Conservation (phyloP, 2,888 invertebrate species). For the Invenusta paracnida region DNA sequence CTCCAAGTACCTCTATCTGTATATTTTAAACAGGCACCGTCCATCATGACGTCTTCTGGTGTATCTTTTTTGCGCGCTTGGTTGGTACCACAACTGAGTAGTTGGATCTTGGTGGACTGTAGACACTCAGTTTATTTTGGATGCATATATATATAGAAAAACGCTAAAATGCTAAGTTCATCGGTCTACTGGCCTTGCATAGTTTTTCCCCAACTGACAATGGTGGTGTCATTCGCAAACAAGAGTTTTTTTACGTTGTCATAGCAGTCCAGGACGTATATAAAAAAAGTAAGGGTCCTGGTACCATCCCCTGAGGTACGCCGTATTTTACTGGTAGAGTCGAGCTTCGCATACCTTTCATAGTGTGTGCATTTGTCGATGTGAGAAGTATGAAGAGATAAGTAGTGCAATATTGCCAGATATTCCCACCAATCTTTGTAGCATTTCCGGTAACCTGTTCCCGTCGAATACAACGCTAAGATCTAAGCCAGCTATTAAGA, state of each 20-base stretch:
- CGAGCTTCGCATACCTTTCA: background rate
- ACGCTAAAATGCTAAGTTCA: background rate
- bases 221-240: no score
- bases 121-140: background rate
- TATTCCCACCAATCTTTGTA: background rate
- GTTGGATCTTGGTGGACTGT: background rate
- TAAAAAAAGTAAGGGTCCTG: background rate
- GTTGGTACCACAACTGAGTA: background rate
- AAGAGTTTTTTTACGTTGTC: no score
- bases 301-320: no score
- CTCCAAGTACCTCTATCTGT: background rate
- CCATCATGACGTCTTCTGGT: background rate
- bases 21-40: background rate
- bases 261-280: no score
- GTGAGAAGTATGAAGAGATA: background rate
- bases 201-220: no score
- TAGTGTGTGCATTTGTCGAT: background rate
- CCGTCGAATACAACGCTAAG: background rate
- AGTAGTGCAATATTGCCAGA: background rate
- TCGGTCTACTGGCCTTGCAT: background rate
- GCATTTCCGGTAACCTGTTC: background rate
- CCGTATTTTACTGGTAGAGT: background rate
- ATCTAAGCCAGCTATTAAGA: background rate
- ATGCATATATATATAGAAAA: background rate
- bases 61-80: background rate